A percentile compares a stretch with the other conserved stretches of the same genome.
phyloP scores from a whole-genome alignment of 2,113 vertebrate species.

The Passer domesticus region DNA sequence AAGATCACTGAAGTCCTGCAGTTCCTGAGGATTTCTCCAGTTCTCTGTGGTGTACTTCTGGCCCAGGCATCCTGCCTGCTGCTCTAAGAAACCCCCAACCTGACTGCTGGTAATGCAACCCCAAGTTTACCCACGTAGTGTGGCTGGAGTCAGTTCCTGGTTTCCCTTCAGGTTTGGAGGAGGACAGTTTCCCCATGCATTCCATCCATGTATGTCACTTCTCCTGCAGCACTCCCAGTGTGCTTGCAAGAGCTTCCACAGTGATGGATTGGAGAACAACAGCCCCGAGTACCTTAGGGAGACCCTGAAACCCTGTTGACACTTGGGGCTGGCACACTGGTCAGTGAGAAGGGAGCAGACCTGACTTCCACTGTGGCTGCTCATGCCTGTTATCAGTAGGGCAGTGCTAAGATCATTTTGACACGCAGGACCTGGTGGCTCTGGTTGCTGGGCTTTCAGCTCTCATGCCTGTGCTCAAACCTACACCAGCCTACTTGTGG shows the following conservation, averaged over 20 bases:
- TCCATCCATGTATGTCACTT: neutral
- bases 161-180: neutral
- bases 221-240: fast-evolving
- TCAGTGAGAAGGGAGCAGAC: neutral
- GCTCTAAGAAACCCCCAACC: neutral
- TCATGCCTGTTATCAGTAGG: neutral
- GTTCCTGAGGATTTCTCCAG: neutral
- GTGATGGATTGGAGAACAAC: neutral
- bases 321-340: neutral
- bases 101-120: neutral
- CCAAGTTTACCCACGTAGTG: neutral
- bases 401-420: neutral
- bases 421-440: neutral
- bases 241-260: neutral
- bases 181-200: neutral
- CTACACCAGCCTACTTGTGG: neutral
- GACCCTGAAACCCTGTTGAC: neutral
- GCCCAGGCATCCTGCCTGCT: neutral
- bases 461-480: neutral
- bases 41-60: neutral
- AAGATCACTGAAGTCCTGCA: neutral
- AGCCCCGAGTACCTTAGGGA: neutral
- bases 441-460: neutral
- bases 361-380: neutral
- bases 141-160: neutral